These are phyloP conservation scores for Chrysaora quinquecirrha DNA, from an alignment of 30 jellyfish, hydroid and myxozoan genomes.

Conservation along the genomic window DNA sequence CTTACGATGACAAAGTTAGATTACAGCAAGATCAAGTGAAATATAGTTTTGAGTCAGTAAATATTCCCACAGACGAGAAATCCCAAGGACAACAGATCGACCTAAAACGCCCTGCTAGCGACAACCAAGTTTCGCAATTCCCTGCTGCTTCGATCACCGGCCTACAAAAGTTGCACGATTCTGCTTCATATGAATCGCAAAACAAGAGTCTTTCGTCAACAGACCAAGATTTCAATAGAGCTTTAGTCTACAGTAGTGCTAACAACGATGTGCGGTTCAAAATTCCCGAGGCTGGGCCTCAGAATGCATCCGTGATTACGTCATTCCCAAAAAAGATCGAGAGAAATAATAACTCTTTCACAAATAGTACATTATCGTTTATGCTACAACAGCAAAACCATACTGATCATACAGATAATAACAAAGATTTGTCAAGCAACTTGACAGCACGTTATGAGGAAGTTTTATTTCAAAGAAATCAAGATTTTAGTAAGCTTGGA, in stretches of 20 bases:
- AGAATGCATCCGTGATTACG: conserved; percentile 11
- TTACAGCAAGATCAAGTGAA: background rate
- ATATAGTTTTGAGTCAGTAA: background rate
- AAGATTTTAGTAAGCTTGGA: conserved; percentile 37
- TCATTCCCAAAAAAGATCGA: conserved; percentile 21
- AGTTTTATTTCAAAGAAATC: conserved; percentile 52
- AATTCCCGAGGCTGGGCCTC: conserved; percentile 11
- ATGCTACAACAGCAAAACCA: conserved; percentile 1
- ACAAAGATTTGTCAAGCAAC: conserved; percentile 28
- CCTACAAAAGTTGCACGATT: background rate
- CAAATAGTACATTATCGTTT: conserved; percentile 14
- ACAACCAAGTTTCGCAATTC: background rate
- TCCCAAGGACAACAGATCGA: background rate
- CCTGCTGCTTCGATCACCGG: background rate
- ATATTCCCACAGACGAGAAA: background rate
- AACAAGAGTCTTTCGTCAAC: background rate
- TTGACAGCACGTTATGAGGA: conserved; percentile 56
- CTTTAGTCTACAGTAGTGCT: background rate
- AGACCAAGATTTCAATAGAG: background rate
- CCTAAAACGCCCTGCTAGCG: background rate
- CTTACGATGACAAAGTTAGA: background rate
- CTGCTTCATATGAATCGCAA: background rate
- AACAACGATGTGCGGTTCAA: background rate
- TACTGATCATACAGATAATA: conserved; percentile 3
- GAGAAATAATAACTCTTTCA: conserved; percentile 51